A percentile compares a stretch with the other conserved stretches of the same genome.
Conservation (phyloP, 2,113 vertebrate species). For the Tetrax tetrax region DNA sequence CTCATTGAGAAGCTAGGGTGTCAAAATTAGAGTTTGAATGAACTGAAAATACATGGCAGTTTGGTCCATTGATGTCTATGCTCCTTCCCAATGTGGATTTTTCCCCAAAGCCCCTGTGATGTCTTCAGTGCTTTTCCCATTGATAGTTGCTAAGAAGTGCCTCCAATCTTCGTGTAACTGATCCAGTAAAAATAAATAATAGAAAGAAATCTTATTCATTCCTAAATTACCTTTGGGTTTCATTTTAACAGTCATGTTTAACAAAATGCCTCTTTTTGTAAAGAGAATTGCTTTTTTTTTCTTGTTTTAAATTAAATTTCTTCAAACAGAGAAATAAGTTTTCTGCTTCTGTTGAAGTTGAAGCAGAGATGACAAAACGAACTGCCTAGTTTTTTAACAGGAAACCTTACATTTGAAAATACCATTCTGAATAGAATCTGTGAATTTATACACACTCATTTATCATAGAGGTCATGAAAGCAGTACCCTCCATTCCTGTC, state of each 20-base stretch:
- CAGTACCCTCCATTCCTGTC: not conserved
- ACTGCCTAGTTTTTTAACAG: conserved; percentile 15
- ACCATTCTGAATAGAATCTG: not conserved
- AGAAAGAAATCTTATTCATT: not conserved
- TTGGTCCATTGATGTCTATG: not conserved
- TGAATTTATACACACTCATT: not conserved
- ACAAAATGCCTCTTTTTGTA: conserved; percentile 3
- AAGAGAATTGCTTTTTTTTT: conserved; percentile 11
- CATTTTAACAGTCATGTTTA: conserved; percentile 17
- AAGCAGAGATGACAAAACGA: conserved; percentile 48
- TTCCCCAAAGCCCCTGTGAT: not conserved
- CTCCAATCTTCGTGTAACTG: not conserved
- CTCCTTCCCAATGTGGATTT: not conserved
- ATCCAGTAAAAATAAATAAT: conserved; percentile 3
- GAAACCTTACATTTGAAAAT: conserved; percentile 22
- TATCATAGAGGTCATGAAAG: not conserved
- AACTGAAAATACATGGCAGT: not conserved
- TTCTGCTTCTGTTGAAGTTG: conserved; percentile 1
- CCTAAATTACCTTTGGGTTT: not conserved
- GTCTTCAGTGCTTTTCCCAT: not conserved
- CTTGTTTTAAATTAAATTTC: conserved; percentile 46
- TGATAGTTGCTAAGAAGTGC: not conserved
- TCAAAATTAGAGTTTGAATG: not conserved
- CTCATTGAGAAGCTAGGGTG: not conserved
- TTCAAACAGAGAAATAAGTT: conserved; percentile 36